Evolutionary conservation across 2,113 vertebrate species (phyloP).

Genomic region (Pygoscelis adeliae): DNA sequence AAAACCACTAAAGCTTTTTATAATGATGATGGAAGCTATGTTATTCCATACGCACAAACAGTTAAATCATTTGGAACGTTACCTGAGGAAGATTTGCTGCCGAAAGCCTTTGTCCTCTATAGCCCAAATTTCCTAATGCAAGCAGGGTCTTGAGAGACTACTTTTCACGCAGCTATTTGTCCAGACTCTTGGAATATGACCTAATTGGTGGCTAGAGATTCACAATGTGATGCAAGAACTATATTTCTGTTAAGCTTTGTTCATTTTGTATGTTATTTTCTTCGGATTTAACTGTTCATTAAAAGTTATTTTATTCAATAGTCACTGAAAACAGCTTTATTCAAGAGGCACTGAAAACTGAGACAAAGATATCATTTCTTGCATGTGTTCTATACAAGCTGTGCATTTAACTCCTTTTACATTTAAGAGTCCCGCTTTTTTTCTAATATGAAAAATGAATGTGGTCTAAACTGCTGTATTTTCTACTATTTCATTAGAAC

Average conservation of each 20-base stretch:
- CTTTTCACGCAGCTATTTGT: conserved; percentile 33
- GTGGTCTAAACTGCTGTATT: background rate
- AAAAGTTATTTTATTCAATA: background rate
- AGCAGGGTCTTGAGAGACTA: conserved; percentile 6
- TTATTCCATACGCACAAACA: background rate
- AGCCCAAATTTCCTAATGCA: conserved; percentile 29
- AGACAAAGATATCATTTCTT: background rate
- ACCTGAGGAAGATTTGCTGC: background rate
- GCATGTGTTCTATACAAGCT: background rate
- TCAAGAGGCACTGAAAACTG: too few species aligned
- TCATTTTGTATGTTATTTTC: background rate
- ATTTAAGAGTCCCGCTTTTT: background rate
- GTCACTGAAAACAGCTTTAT: background rate
- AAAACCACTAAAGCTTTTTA: background rate
- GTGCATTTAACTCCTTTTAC: background rate
- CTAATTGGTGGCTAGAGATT: conserved; percentile 6
- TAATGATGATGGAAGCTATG: background rate
- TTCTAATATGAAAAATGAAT: background rate
- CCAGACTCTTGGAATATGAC: conserved; percentile 27
- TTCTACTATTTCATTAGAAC: background rate
- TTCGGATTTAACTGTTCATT: background rate
- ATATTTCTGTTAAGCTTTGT: background rate
- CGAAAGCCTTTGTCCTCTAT: conserved; percentile 11
- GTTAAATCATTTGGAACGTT: conserved; percentile 9
- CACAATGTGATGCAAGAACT: conserved; percentile 10